phyloP scores from a whole-genome alignment of 1,140 invertebrate genomes.

The Globodera ellingtonae region DNA sequence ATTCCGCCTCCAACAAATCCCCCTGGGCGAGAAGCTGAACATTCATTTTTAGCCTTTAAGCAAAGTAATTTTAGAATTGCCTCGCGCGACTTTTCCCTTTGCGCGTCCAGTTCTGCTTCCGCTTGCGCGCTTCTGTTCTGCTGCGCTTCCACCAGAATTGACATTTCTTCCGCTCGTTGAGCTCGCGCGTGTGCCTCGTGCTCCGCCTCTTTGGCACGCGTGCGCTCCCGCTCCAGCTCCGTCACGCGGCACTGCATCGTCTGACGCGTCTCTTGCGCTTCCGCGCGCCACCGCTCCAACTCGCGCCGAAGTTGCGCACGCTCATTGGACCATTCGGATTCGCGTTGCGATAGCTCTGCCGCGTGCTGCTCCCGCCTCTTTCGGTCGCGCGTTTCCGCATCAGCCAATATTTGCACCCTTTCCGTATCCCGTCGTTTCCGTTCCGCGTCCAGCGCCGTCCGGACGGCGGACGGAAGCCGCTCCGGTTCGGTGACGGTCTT shows the following conservation, averaged over 20 bases:
- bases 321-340: neutral
- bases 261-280: neutral
- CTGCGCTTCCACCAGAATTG: neutral
- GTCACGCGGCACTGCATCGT: neutral
- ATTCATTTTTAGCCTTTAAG: neutral
- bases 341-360: conserved; percentile 1
- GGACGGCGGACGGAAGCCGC: neutral
- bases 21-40: neutral
- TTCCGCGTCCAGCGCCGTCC: neutral
- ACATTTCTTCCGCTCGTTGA: conserved; percentile 1
- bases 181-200: neutral
- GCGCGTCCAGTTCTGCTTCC: neutral
- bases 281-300: neutral
- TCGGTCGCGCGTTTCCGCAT: neutral
- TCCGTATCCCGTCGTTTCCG: neutral
- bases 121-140: neutral
- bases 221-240: neutral
- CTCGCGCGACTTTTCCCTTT: neutral
- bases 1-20: neutral
- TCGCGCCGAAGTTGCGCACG: neutral
- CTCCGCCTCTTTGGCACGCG: neutral
- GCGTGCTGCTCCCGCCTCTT: neutral
- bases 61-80: neutral
- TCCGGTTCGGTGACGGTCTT: neutral
- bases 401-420: neutral